Percentiles rank a stretch among this genome's conserved stretches.
phyloP scores from a whole-genome alignment of 2,113 vertebrate species.

The Oreochromis tanganicae region DNA sequence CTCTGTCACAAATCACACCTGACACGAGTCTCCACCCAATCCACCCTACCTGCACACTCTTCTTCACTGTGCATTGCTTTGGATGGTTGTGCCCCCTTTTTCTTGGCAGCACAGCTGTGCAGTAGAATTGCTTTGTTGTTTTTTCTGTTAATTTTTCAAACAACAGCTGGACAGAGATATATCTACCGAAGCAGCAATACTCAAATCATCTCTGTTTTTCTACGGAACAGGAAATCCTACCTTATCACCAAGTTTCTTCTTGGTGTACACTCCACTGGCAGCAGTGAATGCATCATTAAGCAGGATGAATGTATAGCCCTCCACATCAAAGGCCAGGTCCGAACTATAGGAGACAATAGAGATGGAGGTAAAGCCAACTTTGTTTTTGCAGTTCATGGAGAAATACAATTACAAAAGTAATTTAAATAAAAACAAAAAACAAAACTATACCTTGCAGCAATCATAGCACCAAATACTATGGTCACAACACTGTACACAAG shows the following conservation, averaged over 20 bases:
- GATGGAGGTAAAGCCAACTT: neutral
- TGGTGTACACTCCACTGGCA: constrained; percentile 85
- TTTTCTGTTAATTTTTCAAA: neutral
- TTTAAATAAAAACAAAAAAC: neutral
- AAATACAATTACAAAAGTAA: neutral
- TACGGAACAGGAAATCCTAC: constrained; percentile 51
- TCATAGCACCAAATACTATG: constrained; percentile 83
- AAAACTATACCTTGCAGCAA: constrained; percentile 83
- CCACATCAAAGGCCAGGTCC: constrained; percentile 85
- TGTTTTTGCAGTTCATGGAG: neutral
- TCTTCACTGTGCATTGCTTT: neutral
- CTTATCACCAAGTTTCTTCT: constrained; percentile 85
- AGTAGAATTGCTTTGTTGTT: neutral
- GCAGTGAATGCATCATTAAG: constrained; percentile 90
- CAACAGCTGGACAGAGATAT: neutral
- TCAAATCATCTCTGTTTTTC: neutral
- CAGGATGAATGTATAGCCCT: constrained; percentile 82
- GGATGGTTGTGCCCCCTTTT: neutral
- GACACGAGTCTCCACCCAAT: neutral
- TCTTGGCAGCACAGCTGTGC: neutral
- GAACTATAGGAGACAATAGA: constrained; percentile 67
- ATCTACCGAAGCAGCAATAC: neutral
- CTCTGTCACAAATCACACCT: neutral
- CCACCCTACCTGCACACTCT: neutral
- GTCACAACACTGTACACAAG: constrained; percentile 76